These are phyloP conservation scores for Macrotis lagotis DNA, from an alignment of 2,113 vertebrate species.

Conservation along the genomic window DNA sequence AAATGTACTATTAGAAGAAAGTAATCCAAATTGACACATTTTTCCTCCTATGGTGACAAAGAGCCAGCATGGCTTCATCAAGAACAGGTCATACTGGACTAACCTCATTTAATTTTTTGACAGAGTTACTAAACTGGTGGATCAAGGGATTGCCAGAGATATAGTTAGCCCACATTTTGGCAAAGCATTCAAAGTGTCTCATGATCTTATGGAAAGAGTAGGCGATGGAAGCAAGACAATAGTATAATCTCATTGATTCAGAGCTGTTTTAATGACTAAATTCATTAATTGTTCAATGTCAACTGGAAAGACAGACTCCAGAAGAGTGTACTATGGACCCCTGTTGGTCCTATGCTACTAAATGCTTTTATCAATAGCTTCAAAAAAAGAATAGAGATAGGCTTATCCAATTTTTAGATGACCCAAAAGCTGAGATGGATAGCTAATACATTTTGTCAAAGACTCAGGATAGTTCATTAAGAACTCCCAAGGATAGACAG, in stretches of 20 bases:
- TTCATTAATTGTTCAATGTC: background rate
- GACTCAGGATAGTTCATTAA: background rate
- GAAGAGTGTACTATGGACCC: background rate
- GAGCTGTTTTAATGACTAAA: background rate
- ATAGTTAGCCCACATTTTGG: background rate
- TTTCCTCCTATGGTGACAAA: background rate
- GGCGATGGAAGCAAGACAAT: background rate
- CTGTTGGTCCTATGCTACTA: background rate
- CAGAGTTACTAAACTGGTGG: background rate
- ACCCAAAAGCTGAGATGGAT: background rate
- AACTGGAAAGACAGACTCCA: background rate
- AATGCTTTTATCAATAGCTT: background rate
- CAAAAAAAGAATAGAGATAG: background rate
- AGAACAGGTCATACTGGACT: background rate
- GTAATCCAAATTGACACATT: background rate
- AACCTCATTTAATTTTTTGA: background rate
- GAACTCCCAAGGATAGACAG: background rate
- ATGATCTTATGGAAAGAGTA: background rate
- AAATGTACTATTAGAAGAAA: background rate
- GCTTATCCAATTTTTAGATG: background rate
- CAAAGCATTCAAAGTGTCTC: background rate
- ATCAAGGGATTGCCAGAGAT: background rate
- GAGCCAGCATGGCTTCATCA: background rate
- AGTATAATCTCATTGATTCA: background rate
- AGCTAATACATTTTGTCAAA: background rate